Evolutionary conservation across 1,140 invertebrate genomes (phyloP).

Genomic region (Gryon sp.): DNA sequence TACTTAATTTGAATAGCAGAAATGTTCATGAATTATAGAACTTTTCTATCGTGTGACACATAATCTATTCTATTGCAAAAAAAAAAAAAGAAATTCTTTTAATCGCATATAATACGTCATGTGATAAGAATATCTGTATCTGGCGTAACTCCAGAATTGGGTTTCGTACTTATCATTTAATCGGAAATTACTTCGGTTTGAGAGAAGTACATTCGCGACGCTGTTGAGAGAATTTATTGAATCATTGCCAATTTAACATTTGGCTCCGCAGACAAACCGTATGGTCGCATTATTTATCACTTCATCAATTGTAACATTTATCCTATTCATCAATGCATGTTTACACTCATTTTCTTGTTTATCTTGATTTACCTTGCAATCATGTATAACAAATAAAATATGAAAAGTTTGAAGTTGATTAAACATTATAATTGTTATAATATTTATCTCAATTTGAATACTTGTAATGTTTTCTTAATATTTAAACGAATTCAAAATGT

Average conservation of each 20-base stretch:
- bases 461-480: too few relatives aligned
- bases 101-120: conserved; percentile 19
- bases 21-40: too few relatives aligned
- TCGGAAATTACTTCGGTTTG: conserved; percentile 32
- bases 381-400: too few relatives aligned
- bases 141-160: conserved; percentile 20
- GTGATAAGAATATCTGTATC: conserved; percentile 34
- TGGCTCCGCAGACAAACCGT: conserved; percentile 8
- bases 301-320: too few relatives aligned
- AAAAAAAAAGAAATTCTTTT: conserved; percentile 7
- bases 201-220: conserved; percentile 11
- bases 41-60: too few relatives aligned
- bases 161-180: conserved; percentile 32
- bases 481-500: too few relatives aligned
- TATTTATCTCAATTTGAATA: too few relatives aligned
- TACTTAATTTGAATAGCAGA: conserved; percentile 9
- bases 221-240: conserved; percentile 40
- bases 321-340: too few relatives aligned
- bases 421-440: too few relatives aligned
- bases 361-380: too few relatives aligned
- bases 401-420: too few relatives aligned
- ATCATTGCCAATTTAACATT: conserved; percentile 51
- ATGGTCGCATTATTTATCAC: conserved; percentile 26
- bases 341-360: too few relatives aligned
- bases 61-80: conserved; percentile 2